These are phyloP conservation scores for Pandion haliaetus DNA, from an alignment of 2,113 vertebrate genomes.

Conservation along the genomic window DNA sequence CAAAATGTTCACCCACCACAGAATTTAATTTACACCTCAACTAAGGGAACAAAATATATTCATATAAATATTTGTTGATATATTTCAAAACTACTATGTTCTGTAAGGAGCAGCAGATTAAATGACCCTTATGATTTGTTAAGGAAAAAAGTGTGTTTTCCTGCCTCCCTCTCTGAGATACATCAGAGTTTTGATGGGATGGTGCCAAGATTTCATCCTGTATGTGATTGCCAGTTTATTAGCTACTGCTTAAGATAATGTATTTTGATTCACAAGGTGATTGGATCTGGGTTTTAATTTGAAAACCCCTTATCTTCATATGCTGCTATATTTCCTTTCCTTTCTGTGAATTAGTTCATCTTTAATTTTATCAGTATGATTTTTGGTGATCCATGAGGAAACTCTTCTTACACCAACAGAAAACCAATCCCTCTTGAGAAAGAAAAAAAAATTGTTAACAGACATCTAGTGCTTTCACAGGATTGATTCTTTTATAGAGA, in stretches of 20 bases:
- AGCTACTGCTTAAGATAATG: background rate
- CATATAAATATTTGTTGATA: background rate
- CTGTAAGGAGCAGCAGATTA: background rate
- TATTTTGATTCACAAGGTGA: background rate
- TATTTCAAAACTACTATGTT: background rate
- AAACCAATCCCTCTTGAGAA: conserved; percentile 9
- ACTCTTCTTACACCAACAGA: background rate
- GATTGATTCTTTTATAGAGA: conserved; percentile 27
- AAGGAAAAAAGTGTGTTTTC: background rate
- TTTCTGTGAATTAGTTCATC: background rate
- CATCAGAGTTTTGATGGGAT: background rate
- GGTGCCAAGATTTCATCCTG: background rate
- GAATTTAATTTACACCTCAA: conserved; percentile 31
- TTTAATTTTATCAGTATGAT: background rate
- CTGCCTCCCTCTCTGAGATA: background rate
- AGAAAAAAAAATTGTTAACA: conserved; percentile 18
- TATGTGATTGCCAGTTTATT: background rate
- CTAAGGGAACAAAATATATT: background rate
- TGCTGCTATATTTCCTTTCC: background rate
- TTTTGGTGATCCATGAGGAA: background rate
- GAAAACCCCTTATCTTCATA: background rate
- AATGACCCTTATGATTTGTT: background rate
- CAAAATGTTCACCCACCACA: background rate
- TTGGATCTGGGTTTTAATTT: background rate
- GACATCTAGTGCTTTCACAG: background rate